phyloP scores from a whole-genome alignment of 2,888 invertebrate species.

The Drosophila anceps region DNA sequence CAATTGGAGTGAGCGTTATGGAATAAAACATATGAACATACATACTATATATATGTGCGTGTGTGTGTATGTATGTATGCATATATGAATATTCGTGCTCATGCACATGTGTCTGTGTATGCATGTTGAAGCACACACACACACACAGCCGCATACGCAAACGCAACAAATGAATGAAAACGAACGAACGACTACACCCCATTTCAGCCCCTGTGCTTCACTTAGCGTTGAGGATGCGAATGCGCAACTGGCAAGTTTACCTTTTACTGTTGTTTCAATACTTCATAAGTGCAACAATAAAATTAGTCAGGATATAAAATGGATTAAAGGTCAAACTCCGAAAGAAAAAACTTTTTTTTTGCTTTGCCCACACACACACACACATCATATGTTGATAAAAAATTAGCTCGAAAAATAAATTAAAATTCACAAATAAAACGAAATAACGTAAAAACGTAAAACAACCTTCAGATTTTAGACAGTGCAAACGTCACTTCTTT shows the following conservation, averaged over 20 bases:
- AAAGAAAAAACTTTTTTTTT: constrained; percentile 21
- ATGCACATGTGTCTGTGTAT: neutral
- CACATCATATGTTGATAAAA: constrained; percentile 18
- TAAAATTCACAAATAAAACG: constrained; percentile 38
- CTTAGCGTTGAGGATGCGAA: constrained; percentile 41
- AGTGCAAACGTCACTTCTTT: constrained; percentile 64
- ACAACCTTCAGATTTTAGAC: constrained; percentile 49
- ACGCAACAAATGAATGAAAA: constrained; percentile 77
- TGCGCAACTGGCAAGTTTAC: constrained; percentile 68
- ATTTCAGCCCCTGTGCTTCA: constrained; percentile 42
- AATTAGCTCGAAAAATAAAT: constrained; percentile 34
- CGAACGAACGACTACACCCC: constrained; percentile 72
- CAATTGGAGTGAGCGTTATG: constrained; percentile 62
- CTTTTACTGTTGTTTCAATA: constrained; percentile 53
- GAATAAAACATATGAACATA: constrained; percentile 43
- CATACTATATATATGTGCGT: constrained; percentile 4
- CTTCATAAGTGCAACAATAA: constrained; percentile 4
- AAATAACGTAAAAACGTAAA: constrained; percentile 14
- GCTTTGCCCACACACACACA: neutral
- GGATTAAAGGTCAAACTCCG: constrained; percentile 58
- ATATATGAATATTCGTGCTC: constrained; percentile 6
- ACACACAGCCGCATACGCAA: constrained; percentile 29
- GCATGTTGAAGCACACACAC: constrained; percentile 10
- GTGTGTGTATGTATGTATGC: constrained; percentile 5
- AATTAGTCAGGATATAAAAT: constrained; percentile 17